Evolutionary conservation across 2,888 invertebrate genomes (phyloP).

Genomic region (Ligdia adustata): DNA sequence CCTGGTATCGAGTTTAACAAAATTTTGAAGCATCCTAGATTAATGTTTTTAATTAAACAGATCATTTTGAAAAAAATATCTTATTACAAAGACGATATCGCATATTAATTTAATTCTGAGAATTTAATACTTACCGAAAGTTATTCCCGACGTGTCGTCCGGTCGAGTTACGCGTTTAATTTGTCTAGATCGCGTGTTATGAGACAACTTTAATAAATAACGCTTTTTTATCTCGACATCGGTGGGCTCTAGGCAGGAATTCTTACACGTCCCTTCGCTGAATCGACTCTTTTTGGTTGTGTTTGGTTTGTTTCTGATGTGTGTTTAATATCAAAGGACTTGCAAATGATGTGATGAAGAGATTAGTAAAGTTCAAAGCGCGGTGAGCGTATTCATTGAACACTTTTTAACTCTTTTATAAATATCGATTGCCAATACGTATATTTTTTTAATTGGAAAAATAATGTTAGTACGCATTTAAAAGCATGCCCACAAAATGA

Average conservation of each 20-base stretch:
- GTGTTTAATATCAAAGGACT: slow-evolving; percentile 44
- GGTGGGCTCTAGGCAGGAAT: slow-evolving; percentile 71
- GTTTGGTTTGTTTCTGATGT: slow-evolving; percentile 44
- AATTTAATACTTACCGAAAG: slow-evolving; percentile 59
- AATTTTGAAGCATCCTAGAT: slow-evolving; percentile 28
- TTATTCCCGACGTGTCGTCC: slow-evolving; percentile 52
- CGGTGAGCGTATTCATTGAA: slow-evolving; percentile 9
- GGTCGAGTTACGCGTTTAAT: slow-evolving; percentile 80
- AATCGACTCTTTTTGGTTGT: slow-evolving; percentile 64
- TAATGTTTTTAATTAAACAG: slow-evolving; percentile 44
- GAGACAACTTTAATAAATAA: slow-evolving; percentile 75
- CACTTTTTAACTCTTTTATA: not conserved
- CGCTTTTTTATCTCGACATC: slow-evolving; percentile 75
- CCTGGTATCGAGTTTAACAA: slow-evolving; percentile 11
- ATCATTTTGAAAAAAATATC: slow-evolving; percentile 40
- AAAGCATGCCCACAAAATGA: slow-evolving; percentile 33
- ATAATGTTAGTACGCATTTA: slow-evolving; percentile 7
- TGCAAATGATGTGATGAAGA: slow-evolving; percentile 38
- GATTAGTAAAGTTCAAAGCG: slow-evolving; percentile 25
- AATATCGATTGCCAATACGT: no score
- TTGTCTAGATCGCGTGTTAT: slow-evolving; percentile 79
- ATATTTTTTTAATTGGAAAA: not conserved
- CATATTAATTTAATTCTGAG: slow-evolving; percentile 51
- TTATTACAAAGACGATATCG: slow-evolving; percentile 41
- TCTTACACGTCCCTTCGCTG: slow-evolving; percentile 77